phyloP scores from a whole-genome alignment of 2,888 invertebrate species.

The Prostheceraeus crozeri region DNA sequence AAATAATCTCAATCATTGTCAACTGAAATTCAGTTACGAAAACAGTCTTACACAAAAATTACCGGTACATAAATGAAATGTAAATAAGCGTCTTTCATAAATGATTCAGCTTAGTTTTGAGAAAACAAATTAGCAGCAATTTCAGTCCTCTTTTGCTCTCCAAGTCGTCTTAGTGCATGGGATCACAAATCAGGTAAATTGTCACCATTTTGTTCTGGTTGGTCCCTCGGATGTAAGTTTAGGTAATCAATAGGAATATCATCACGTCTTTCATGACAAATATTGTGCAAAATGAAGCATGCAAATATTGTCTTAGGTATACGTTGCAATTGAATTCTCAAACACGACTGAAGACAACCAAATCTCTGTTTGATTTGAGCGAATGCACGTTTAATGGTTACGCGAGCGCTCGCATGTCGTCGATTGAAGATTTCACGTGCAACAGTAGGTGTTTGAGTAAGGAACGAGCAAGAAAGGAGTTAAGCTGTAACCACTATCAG shows the following conservation, averaged over 20 bases:
- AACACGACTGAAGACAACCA: background rate
- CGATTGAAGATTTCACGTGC: background rate
- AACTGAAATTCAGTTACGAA: no score
- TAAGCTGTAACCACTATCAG: constrained; percentile 5
- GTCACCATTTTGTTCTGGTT: background rate
- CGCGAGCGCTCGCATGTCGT: background rate
- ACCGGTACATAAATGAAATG: no score
- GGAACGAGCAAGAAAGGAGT: background rate
- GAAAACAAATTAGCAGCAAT: no score
- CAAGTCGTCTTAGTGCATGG: constrained; percentile 1
- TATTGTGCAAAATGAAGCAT: constrained; percentile 8
- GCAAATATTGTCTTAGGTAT: background rate
- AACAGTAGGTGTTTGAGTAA: background rate
- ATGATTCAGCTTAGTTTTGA: no score
- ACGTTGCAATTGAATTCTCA: background rate
- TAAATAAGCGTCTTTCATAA: no score
- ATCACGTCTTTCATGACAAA: background rate
- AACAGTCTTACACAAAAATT: no score
- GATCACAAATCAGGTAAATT: background rate
- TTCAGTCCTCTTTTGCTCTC: background rate
- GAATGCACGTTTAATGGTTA: background rate
- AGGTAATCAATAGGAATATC: background rate
- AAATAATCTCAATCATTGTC: no score
- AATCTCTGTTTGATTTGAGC: background rate
- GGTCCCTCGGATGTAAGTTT: background rate